These are phyloP conservation scores for Panthera uncia DNA, from an alignment of 2,113 vertebrate species.

Conservation along the genomic window DNA sequence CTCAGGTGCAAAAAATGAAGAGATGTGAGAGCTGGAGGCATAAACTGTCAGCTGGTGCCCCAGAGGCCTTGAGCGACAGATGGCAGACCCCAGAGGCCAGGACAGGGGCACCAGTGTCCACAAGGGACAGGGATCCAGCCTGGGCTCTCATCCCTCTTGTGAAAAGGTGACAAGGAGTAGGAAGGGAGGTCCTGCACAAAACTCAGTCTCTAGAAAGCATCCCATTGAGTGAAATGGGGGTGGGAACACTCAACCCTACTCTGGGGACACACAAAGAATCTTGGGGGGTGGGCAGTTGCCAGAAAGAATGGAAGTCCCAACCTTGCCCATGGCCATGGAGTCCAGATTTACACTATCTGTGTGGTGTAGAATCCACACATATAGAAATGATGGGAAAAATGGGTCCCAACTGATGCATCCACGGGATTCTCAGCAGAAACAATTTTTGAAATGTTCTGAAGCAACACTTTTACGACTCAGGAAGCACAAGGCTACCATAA, in stretches of 20 bases:
- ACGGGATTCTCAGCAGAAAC: neutral
- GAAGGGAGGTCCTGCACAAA: neutral
- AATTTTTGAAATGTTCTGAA: slow-evolving; percentile 9
- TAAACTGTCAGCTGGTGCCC: neutral
- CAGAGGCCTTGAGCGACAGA: neutral
- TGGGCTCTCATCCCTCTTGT: neutral
- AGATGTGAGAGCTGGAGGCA: neutral
- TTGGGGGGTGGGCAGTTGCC: neutral
- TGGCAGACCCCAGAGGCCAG: neutral
- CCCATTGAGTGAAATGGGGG: neutral
- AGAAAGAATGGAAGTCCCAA: neutral
- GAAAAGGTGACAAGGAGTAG: neutral
- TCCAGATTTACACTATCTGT: neutral
- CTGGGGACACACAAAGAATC: neutral
- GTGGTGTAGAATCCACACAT: neutral
- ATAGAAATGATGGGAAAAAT: neutral
- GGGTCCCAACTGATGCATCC: neutral
- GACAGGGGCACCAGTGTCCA: rapidly evolving
- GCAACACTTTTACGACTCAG: neutral
- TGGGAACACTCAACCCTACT: neutral
- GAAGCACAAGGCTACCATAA: neutral
- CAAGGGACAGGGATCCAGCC: neutral
- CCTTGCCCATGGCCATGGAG: neutral
- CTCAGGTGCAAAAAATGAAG: neutral
- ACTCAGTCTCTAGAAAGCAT: neutral